Conservation (phyloP, 2,113 vertebrate species). For the Actenoides lindsayi region DNA sequence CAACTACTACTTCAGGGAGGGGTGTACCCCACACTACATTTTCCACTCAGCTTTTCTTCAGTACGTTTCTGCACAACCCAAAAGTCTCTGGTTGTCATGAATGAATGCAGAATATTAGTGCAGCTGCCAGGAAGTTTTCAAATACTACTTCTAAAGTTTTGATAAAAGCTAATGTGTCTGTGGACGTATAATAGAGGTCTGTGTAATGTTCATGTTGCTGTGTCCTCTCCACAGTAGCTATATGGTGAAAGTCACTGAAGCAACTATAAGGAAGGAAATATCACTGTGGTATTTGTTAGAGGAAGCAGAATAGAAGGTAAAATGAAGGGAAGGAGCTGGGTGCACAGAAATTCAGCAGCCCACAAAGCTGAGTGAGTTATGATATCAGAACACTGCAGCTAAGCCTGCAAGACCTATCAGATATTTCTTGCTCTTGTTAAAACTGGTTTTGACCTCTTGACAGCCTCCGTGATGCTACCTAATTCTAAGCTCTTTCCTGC, state of each 20-base stretch:
- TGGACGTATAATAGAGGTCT: neutral
- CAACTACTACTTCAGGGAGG: neutral
- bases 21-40: neutral
- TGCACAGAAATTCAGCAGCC: neutral
- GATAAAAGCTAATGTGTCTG: neutral
- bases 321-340: neutral
- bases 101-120: neutral
- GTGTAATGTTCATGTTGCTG: neutral
- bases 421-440: neutral
- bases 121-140: neutral
- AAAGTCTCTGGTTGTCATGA: neutral
- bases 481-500: neutral
- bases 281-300: neutral
- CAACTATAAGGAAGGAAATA: neutral
- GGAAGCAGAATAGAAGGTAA: neutral
- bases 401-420: neutral
- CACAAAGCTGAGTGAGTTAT: neutral
- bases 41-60: neutral
- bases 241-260: neutral
- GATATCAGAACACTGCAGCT: neutral
- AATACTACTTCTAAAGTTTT: neutral
- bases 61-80: neutral
- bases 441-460: neutral
- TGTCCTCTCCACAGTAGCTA: neutral
- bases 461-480: neutral